Base-by-base conservation (phyloP, 2,113 vertebrate genomes). In the Monopterus albus region DNA sequence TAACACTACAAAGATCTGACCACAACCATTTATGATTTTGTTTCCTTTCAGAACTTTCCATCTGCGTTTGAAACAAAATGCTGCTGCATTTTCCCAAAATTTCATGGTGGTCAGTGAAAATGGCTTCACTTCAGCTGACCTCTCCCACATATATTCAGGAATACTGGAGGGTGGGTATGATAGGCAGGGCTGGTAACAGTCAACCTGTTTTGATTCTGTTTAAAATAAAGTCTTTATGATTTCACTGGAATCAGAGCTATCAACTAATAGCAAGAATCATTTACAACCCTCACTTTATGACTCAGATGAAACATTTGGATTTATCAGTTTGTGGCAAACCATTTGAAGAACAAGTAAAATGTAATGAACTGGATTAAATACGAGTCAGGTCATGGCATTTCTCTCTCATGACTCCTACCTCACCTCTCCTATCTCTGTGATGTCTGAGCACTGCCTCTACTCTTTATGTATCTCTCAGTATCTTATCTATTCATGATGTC, bases 81-180 rank as follows among this genome's bases (percentile, higher is more conserved):
- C 63, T 0, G 79, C 56, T 4, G 77, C 31, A 2, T 95, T 95
- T 79, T 78, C 88, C 0, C 62, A 87, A 40, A 75, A 88, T 69
- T 92, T 93, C 56, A 72, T 52, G 13, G 46, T 94, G 47, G 51
- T 69, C 25, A 79, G 39, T 12, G 80, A 83, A 47, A 78, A 88
- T 3, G 68, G 42, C n/a, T 49, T 84, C 1, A 15, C 52, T 10
- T 35, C 61, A 3, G 75, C 55, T 2, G 92, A 94, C 36, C 83
- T 94, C 18, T 94, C 92, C 39, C 93, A 94, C 70, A 56, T 96
- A 51, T 95, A 92, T 47, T 91, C 93, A 26, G 94, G 94, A 62
- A 66, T 35, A 23, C 68, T 95, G 3, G 78, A 93, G 79, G 94
- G 94, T 95, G 81, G 35, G 71, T 56, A 39, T 36, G 11, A 13